Evolutionary conservation across 2,888 invertebrate species (phyloP).

Genomic region (Bursaphelenchus okinawaensis): DNA sequence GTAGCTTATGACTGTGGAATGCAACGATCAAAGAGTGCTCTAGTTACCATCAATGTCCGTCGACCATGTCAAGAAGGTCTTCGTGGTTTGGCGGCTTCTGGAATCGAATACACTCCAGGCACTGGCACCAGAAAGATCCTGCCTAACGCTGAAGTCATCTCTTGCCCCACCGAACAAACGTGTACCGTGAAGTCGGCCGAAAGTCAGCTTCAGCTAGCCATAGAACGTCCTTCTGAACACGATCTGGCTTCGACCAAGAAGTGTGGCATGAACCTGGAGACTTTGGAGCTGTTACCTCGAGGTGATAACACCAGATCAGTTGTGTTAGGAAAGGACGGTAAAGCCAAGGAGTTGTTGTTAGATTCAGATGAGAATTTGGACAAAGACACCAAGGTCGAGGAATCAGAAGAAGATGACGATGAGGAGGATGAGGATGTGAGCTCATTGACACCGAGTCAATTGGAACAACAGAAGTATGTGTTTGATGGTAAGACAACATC

Average conservation of each 20-base stretch:
- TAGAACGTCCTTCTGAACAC: slow-evolving; percentile 13
- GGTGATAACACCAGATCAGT: slow-evolving; percentile 11
- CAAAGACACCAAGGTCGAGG: slow-evolving; percentile 5
- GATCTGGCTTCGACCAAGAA: slow-evolving; percentile 20
- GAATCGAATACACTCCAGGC: slow-evolving; percentile 69
- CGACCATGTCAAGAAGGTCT: slow-evolving; percentile 40
- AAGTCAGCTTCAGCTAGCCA: slow-evolving; percentile 31
- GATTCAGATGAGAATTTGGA: slow-evolving; percentile 15
- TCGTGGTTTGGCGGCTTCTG: slow-evolving; percentile 4
- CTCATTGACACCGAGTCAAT: slow-evolving; percentile 13
- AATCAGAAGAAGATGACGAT: slow-evolving; percentile 9
- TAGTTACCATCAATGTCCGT: slow-evolving; percentile 92
- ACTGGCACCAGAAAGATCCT: slow-evolving; percentile 72
- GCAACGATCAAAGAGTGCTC: slow-evolving; percentile 75
- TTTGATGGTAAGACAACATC: slow-evolving; percentile 88
- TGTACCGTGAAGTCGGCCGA: slow-evolving; percentile 23
- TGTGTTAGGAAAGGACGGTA: slow-evolving; percentile 13
- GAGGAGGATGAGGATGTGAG: slow-evolving; percentile 21
- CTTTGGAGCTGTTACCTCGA: slow-evolving; percentile 73
- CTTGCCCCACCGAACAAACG: slow-evolving; percentile 54
- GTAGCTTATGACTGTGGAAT: slow-evolving; percentile 96
- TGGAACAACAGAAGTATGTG: slow-evolving; percentile 71
- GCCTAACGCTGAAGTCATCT: slow-evolving; percentile 65
- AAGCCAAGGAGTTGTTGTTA: slow-evolving; percentile 13
- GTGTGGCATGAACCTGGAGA: slow-evolving; percentile 72